Base-by-base conservation (phyloP, 2,113 vertebrate genomes). In the Agelaius tricolor region DNA sequence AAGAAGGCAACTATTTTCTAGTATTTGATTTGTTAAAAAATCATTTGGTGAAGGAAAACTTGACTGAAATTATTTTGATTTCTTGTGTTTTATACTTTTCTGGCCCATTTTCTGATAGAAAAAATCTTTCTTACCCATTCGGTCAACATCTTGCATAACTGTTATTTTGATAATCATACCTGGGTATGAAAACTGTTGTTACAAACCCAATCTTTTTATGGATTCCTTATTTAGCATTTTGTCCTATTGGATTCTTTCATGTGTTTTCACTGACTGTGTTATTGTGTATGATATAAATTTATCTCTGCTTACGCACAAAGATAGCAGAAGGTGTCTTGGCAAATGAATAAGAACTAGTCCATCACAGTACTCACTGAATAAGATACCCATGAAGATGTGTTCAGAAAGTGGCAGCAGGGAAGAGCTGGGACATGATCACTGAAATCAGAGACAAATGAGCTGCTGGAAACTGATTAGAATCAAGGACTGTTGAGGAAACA, bases 391-490 rank as follows among this genome's bases (percentile, higher is more conserved):
- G 33, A 86, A 84, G 9, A 62, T 76, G 20, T 39, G 21, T 62
- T 95, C 65, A 81, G 80, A 89, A 91, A 96, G 20, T 2, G 17
- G 23, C 31, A 88, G 33, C 59, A 55, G 24, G 46, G 63, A 93
- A 54, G 15, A 86, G 13, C 30, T 71, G 13, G 15, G 80, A 49
- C 22, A 17, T 78, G 23, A 88, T 57, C 33, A 82, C 47, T 9
- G 6, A 47, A 82, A 80, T 49, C 43, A 73, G 27, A 62, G 57
- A 68, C 49, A 52, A 91, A 87, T 6, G 7, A 87, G 37, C 65
- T 81, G 37, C 68, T 95, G 59, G 65, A 95, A 93, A 85, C 15
- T 37, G 43, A 81, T 91, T 88, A 80, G 46, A 82, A 90, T 65
- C 58, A 87, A 67, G 33, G 75, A 72, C 41, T 24, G 9, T 51